Conservation (phyloP, 2,797 vertebrate species). For the Pseudotriccus pelzelni region DNA sequence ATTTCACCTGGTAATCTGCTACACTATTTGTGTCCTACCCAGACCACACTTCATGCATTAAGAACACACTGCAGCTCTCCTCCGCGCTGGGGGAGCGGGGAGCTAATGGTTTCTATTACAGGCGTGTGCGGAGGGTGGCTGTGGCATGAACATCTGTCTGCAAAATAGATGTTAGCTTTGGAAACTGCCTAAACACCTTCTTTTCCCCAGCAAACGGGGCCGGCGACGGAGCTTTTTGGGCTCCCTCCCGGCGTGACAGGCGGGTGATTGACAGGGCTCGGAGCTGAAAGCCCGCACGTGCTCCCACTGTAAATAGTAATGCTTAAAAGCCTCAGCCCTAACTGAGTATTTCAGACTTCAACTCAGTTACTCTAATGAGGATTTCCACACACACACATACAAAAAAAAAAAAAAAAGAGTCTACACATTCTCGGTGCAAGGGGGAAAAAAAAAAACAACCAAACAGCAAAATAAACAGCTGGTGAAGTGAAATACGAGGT, state of each 20-base stretch:
- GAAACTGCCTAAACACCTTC: constrained; percentile 51
- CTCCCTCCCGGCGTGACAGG: constrained; percentile 22
- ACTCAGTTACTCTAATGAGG: constrained; percentile 63
- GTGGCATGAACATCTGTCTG: constrained; percentile 33
- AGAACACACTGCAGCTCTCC: constrained; percentile 61
- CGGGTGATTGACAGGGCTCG: constrained; percentile 63
- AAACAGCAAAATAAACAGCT: constrained; percentile 48
- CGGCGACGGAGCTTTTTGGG: background rate
- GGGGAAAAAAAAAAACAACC: background rate
- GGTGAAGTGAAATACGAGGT: constrained; percentile 57
- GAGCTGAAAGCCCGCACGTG: constrained; percentile 17
- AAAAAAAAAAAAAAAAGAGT: background rate
- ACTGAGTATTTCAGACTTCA: constrained; percentile 7
- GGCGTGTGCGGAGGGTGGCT: constrained; percentile 11
- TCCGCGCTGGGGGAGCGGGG: constrained; percentile 28
- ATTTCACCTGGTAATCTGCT: constrained; percentile 79
- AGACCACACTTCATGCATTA: constrained; percentile 64
- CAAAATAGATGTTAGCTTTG: constrained; percentile 32
- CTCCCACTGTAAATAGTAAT: constrained; percentile 65
- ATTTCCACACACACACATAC: constrained; percentile 28
- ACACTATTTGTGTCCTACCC: constrained; percentile 70
- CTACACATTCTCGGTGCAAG: background rate
- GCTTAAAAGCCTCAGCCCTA: constrained; percentile 26
- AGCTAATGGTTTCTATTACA: constrained; percentile 65
- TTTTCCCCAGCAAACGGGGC: constrained; percentile 14